phyloP scores from a whole-genome alignment of 2,888 invertebrate genomes.

The Rhynchonema sp. region DNA sequence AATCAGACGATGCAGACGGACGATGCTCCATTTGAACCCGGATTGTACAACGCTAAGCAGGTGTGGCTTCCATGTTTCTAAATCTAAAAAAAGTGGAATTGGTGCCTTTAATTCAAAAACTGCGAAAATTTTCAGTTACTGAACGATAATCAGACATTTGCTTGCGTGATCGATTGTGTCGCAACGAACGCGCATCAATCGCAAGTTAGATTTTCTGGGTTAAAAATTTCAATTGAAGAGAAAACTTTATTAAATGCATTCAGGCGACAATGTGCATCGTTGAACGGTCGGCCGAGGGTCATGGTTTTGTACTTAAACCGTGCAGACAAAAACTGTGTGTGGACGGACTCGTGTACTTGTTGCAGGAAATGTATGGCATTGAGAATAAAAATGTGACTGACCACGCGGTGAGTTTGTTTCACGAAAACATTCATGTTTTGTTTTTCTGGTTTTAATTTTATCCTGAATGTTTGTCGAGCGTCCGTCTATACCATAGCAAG shows the following conservation, averaged over 20 bases:
- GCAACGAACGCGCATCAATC: background rate
- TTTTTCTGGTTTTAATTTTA: no score
- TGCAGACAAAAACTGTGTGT: slow-evolving; percentile 92
- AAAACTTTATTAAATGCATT: no score
- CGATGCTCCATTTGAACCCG: slow-evolving; percentile 70
- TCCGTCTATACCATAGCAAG: no score
- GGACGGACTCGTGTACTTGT: slow-evolving; percentile 80
- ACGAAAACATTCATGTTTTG: background rate
- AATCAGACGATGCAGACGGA: slow-evolving; percentile 82
- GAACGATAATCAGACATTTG: background rate
- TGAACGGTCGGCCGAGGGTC: slow-evolving; percentile 36
- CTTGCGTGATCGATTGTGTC: background rate
- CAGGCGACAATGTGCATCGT: slow-evolving; percentile 69
- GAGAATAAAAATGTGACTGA: slow-evolving; percentile 54
- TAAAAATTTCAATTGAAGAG: no score
- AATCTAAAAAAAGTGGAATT: background rate
- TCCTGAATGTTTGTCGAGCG: no score
- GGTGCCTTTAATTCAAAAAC: background rate
- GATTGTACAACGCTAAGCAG: slow-evolving; percentile 41
- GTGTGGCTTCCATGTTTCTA: slow-evolving; percentile 11
- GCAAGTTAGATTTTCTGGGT: background rate
- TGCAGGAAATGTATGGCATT: slow-evolving; percentile 97
- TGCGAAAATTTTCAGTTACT: background rate
- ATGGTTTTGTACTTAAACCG: slow-evolving; percentile 65
- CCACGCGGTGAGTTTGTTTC: background rate